phyloP scores from a whole-genome alignment of 2,888 invertebrate genomes.

The Abrostola triplasia region DNA sequence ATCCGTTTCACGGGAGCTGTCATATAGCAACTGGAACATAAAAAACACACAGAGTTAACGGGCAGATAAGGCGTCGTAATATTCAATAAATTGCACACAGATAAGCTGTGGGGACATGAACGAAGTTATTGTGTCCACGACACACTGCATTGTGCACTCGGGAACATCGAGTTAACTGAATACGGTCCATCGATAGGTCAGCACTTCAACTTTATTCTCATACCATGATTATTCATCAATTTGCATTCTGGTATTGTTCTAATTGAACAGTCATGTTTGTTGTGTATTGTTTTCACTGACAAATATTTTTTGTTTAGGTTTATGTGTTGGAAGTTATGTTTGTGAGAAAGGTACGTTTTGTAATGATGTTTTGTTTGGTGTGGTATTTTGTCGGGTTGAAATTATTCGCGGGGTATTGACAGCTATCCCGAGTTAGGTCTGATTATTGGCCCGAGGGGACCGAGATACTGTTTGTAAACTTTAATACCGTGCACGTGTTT shows the following conservation, averaged over 20 bases:
- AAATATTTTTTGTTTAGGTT: conserved; percentile 12
- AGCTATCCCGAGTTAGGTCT: no score
- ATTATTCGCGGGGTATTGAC: conserved; percentile 6
- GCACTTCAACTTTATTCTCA: conserved; percentile 3
- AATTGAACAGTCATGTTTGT: conserved; percentile 43
- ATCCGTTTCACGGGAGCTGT: not conserved
- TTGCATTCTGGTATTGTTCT: conserved; percentile 50
- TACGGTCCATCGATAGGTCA: not conserved
- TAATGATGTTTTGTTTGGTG: conserved; percentile 14
- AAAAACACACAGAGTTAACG: conserved; percentile 1
- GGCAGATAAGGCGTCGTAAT: conserved; percentile 28
- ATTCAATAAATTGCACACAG: conserved; percentile 20
- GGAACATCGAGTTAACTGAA: conserved; percentile 8
- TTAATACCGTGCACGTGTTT: no score
- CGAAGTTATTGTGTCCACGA: conserved; percentile 22
- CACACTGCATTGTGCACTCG: conserved; percentile 10
- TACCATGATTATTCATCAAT: conserved; percentile 36
- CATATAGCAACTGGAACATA: not conserved
- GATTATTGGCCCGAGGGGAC: no score
- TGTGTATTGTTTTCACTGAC: conserved; percentile 37
- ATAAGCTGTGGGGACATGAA: conserved; percentile 24
- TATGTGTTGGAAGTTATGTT: conserved; percentile 33
- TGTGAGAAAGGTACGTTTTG: conserved; percentile 26
- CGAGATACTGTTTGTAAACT: no score
- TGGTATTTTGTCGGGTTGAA: conserved; percentile 11